Evolutionary conservation across 2,797 vertebrate genomes (phyloP).

Genomic region (Adelosebastes latens): DNA sequence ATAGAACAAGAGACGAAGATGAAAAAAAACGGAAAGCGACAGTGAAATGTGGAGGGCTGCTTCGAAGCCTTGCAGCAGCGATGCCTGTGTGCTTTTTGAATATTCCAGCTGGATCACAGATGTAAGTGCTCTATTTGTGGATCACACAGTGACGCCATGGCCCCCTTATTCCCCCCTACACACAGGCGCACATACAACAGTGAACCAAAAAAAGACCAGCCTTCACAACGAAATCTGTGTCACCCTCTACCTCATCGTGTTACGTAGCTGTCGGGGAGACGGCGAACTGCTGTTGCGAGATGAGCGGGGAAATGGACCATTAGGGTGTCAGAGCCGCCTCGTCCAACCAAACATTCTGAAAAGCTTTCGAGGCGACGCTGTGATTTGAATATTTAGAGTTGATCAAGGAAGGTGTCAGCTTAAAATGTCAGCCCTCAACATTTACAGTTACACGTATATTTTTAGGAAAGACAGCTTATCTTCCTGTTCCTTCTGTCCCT

Average conservation of each 20-base stretch:
- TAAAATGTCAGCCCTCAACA: slow-evolving; percentile 57
- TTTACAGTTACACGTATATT: slow-evolving; percentile 38
- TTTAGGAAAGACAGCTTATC: slow-evolving; percentile 35
- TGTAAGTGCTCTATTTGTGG: slow-evolving; percentile 63
- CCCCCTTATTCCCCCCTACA: neutral
- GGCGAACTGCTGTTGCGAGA: slow-evolving; percentile 13
- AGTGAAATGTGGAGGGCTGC: slow-evolving; percentile 12
- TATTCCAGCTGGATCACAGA: slow-evolving; percentile 59
- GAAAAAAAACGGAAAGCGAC: slow-evolving; percentile 9
- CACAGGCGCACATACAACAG: neutral
- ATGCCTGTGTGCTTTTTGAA: slow-evolving; percentile 44
- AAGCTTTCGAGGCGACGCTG: slow-evolving; percentile 29
- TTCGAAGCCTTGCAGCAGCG: slow-evolving; percentile 33
- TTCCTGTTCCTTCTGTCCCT: slow-evolving; percentile 2
- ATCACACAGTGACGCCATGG: slow-evolving; percentile 49
- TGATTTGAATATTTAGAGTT: slow-evolving; percentile 66
- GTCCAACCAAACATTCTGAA: slow-evolving; percentile 12
- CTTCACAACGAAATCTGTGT: slow-evolving; percentile 34
- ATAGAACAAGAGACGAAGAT: slow-evolving; percentile 6
- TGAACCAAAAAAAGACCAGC: slow-evolving; percentile 19
- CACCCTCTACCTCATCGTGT: slow-evolving; percentile 36
- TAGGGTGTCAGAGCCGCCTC: slow-evolving; percentile 27
- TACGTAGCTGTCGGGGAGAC: slow-evolving; percentile 28
- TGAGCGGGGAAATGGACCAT: slow-evolving; percentile 34
- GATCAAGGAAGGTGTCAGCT: slow-evolving; percentile 67